Evolutionary conservation across 2,888 invertebrate genomes (phyloP), one percentile per base, ranked within the genome.

Genomic region (Ormyrus rosae): DNA sequence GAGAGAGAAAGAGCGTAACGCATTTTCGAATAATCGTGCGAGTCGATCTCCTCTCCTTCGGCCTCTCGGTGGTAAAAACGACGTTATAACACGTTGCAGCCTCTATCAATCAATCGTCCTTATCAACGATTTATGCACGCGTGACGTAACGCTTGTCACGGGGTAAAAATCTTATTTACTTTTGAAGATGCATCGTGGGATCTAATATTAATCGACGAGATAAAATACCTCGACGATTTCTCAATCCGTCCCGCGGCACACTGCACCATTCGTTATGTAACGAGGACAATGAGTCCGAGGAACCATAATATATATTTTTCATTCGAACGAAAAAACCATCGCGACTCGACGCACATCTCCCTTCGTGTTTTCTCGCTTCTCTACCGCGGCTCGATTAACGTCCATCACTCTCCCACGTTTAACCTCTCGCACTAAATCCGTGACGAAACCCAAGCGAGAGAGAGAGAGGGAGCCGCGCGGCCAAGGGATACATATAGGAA

Each of bases 81-180:
- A 50, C 55, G 48, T 34, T 34, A 34, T 34, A 50, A 50, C 50
- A 13, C n/a, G 19, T 13, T 34, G 34, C 34, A 34, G 34, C 13
- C 61, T 68, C 61, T 75, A 56, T 73, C 72, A 19, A 78, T 73
- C 78, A 74, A 69, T 79, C 73, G 63, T 56, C 13, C 56, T 69
- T 79, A 73, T 73, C 75, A 53, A 68, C 10, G 46, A 68, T 61
- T 60, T 68, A 53, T 68, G 10, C 65, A 6, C 34, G 34, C 34
- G 34, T 34, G 34, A 34, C 34, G 34, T 34, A 34, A 34, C 34
- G 34, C 34, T 0, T 34, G 34, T 34, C 34, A 4, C 34, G 34
- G 11, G 11, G 11, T 3, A 34, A 4, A 34, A 55, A 3, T 11
- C 11, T 55, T 55, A 55, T 55, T 55, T 55, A 55, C 55, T 55